Conservation (phyloP, 2,888 invertebrate genomes). For the Cheilosia pagana region DNA sequence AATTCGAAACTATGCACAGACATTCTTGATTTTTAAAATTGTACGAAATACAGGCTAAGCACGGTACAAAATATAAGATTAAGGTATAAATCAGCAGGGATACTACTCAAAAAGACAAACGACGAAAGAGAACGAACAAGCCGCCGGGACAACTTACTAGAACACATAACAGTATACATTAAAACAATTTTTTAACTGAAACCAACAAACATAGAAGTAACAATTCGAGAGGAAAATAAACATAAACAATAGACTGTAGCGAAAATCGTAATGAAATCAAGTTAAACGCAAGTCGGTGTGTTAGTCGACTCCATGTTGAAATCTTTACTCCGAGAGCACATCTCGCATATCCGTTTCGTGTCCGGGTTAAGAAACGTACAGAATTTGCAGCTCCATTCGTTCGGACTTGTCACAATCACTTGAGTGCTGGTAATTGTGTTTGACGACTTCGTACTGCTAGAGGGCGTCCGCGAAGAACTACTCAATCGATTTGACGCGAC, state of each 20-base stretch:
- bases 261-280: conserved; percentile 43
- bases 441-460: conserved; percentile 61
- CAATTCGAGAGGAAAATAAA: conserved; percentile 59
- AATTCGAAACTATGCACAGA: too few relatives aligned
- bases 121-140: not conserved
- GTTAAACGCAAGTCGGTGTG: conserved; percentile 82
- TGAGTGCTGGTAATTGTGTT: conserved; percentile 76
- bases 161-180: conserved; percentile 58
- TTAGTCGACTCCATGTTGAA: conserved; percentile 82
- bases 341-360: conserved; percentile 87
- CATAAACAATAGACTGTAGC: conserved; percentile 60
- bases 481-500: conserved; percentile 57
- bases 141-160: not conserved
- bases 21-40: too few relatives aligned
- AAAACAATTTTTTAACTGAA: conserved; percentile 38
- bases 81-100: too few relatives aligned
- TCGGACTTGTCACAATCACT: conserved; percentile 79
- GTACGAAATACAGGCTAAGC: too few relatives aligned
- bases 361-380: conserved; percentile 88
- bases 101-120: too few relatives aligned
- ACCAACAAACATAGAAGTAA: conserved; percentile 44
- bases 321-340: conserved; percentile 86
- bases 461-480: conserved; percentile 59
- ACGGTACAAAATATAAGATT: too few relatives aligned
- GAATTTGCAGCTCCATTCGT: conserved; percentile 87